Conservation (phyloP, 2,888 invertebrate genomes). For the Macrostomum cliftonense region DNA sequence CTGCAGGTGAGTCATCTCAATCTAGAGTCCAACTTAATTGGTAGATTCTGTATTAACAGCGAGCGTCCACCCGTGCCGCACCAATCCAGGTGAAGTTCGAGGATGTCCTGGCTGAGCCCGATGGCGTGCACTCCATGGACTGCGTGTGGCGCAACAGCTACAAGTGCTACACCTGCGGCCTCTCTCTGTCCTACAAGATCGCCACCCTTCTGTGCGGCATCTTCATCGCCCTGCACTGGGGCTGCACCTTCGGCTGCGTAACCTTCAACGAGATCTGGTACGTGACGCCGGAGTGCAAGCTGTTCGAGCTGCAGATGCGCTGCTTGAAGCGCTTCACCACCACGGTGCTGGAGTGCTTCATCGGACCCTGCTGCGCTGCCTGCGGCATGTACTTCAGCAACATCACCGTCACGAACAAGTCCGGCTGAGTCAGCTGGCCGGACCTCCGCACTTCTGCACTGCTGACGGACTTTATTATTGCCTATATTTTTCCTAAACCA, state of each 20-base stretch:
- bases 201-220: constrained; percentile 50
- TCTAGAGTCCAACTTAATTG: too few relatives aligned
- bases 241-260: constrained; percentile 37
- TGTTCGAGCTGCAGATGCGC: constrained; percentile 45
- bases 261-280: constrained; percentile 53
- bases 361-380: constrained; percentile 46
- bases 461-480: too few relatives aligned
- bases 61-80: background rate
- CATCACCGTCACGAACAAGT: constrained; percentile 8
- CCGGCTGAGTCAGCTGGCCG: too few relatives aligned
- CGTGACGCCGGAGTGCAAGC: constrained; percentile 48
- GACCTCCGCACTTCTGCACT: too few relatives aligned
- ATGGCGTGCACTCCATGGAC: constrained; percentile 40
- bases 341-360: constrained; percentile 45
- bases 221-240: constrained; percentile 47
- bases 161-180: constrained; percentile 48
- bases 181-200: constrained; percentile 52
- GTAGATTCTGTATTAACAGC: too few relatives aligned
- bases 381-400: constrained; percentile 44
- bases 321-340: constrained; percentile 40
- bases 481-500: too few relatives aligned
- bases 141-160: constrained; percentile 54
- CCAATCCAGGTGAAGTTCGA: constrained; percentile 37
- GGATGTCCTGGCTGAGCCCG: constrained; percentile 22
- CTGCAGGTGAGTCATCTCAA: constrained; percentile 51